Evolutionary conservation across 2,113 vertebrate genomes (phyloP), one percentile per base, ranked within the genome.

Genomic region (Mastomys natalensis): DNA sequence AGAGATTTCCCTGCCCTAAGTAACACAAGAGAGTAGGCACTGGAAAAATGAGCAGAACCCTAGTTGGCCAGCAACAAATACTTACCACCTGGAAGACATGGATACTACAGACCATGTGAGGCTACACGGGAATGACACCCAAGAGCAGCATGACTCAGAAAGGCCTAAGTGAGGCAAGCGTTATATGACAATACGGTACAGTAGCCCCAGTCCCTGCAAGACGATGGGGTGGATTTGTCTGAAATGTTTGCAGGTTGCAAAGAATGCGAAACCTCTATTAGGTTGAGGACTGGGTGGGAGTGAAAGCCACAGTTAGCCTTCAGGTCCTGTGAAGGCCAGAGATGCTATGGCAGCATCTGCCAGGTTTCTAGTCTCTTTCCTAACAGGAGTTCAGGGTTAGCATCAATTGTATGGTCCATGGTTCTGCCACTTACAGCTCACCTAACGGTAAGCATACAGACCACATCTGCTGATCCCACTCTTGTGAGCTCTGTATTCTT

Each of bases 61-160:
- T n/a, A 43, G 81, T 13, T 24, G 22, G 34, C 78, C 53, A 64
- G 72, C 66, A 84, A 81, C 72, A 26, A 21, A 45, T 9, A 48
- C 87, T 73, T 24, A 43, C 9, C 45, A 80, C 81, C 66, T 51
- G 31, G 21, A 29, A 51, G 86, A 87, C n/a, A 19, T 70, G 78
- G 64, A 31, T 37, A 72, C 70, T 12, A 11, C 34, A 3, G 0
- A 3, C 68, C 68, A 45, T 1, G 6, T 15, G 9, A 45, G 2
- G 22, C 73, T 51, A 16, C 37, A 7, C 1, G 19, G 34, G 64
- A 34, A 48, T 37, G 37, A 8, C 31, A 7, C 37, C 55, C 43
- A 24, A 60, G 43, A 34, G 70, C 22, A 34, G 66, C 58, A 40
- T 13, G 87, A 70, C 34, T 43, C 51, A 89, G 90, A 55, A 40